Percentiles rank a stretch among this genome's conserved stretches.
Conservation (phyloP, 2,113 vertebrate genomes). For the Cranoglanis bouderius region DNA sequence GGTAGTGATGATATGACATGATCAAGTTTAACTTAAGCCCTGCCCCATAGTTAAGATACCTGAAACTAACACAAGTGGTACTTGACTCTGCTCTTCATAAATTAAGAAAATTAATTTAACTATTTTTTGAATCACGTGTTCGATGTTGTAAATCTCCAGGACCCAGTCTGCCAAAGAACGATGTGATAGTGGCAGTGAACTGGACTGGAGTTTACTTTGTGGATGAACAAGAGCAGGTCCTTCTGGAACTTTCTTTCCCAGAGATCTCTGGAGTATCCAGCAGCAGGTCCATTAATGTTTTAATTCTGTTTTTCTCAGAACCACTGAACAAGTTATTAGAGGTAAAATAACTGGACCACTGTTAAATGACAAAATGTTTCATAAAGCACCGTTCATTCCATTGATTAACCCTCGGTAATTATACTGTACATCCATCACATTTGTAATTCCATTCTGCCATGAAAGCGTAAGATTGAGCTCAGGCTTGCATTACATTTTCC, state of each 20-base stretch:
- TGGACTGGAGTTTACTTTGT: conserved; percentile 98
- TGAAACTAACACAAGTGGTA: background rate
- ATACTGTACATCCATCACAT: background rate
- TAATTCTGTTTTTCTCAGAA: background rate
- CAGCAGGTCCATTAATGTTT: conserved; percentile 78
- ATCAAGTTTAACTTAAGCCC: background rate
- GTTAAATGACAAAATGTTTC: background rate
- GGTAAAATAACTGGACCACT: background rate
- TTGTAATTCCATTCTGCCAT: background rate
- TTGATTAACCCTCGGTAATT: background rate
- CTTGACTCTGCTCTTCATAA: background rate
- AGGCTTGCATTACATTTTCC: background rate
- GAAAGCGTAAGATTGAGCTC: background rate
- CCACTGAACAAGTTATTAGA: background rate
- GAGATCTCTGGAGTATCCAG: conserved; percentile 94
- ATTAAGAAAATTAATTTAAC: too few relatives aligned
- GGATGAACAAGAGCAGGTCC: conserved; percentile 96
- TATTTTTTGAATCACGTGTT: background rate
- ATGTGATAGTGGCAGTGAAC: conserved; percentile 96
- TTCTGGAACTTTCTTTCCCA: conserved; percentile 93
- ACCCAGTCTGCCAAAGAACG: conserved; percentile 91
- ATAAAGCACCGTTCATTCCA: background rate
- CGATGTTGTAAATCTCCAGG: conserved; percentile 68
- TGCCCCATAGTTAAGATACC: background rate
- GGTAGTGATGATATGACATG: background rate